phyloP scores from a whole-genome alignment of 2,797 vertebrate genomes.

The Tinamus major region DNA sequence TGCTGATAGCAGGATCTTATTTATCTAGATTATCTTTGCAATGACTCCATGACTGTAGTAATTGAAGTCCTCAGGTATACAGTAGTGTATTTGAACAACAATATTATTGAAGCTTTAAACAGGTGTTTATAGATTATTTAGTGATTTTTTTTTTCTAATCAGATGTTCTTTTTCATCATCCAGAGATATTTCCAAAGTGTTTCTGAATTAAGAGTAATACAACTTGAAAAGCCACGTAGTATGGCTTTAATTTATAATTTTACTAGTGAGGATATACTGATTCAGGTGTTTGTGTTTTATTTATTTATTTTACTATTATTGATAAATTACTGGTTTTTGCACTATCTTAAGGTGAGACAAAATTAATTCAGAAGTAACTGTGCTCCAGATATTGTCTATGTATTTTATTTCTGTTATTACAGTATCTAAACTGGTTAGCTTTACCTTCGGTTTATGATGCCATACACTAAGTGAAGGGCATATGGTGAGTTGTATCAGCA shows the following conservation, averaged over 20 bases:
- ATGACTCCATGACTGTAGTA: background rate
- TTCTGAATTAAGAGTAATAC: background rate
- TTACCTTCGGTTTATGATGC: constrained; percentile 4
- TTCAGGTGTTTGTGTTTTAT: background rate
- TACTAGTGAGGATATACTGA: background rate
- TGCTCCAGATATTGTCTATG: background rate
- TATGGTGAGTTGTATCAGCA: constrained; percentile 35
- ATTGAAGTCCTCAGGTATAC: background rate
- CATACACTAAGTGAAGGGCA: background rate
- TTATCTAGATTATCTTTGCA: background rate
- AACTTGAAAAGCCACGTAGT: background rate
- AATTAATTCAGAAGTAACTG: background rate
- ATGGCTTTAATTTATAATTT: background rate
- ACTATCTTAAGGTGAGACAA: background rate
- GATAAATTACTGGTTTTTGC: background rate
- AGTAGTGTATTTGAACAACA: background rate
- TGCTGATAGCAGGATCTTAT: background rate
- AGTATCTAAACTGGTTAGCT: background rate
- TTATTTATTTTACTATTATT: background rate
- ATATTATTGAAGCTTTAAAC: background rate
- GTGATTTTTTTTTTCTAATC: background rate
- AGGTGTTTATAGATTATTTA: background rate
- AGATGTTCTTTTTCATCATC: background rate
- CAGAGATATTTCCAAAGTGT: background rate
- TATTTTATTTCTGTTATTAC: background rate